phyloP scores from a whole-genome alignment of 2,113 vertebrate genomes.

The Condylura cristata region DNA sequence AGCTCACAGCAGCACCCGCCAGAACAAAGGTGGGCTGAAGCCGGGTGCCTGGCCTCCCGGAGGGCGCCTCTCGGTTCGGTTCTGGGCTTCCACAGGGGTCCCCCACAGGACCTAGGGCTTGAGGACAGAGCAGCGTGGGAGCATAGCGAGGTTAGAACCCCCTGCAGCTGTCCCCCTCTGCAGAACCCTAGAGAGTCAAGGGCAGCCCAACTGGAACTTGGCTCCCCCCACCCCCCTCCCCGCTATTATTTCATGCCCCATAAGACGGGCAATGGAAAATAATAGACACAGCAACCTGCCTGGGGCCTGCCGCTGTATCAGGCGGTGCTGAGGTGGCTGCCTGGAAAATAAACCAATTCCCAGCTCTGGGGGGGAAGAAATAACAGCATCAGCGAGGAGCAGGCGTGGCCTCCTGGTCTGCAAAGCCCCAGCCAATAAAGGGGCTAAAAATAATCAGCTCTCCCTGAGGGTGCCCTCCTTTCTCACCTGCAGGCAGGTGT shows the following conservation, averaged over 20 bases:
- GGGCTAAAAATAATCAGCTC: conserved; percentile 63
- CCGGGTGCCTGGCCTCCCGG: background rate
- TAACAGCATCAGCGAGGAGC: conserved; percentile 43
- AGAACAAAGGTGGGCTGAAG: background rate
- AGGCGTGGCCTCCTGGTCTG: background rate
- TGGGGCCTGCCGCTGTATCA: background rate
- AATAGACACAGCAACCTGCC: conserved; percentile 55
- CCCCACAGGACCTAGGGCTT: accelerated
- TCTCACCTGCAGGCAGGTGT: background rate
- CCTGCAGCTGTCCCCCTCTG: background rate
- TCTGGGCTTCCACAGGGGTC: background rate
- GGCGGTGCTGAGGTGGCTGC: conserved; percentile 54
- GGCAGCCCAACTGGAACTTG: background rate
- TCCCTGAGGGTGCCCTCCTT: background rate
- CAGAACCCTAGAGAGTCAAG: background rate
- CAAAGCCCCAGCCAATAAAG: conserved; percentile 52
- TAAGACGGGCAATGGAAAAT: conserved; percentile 57
- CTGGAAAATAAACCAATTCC: conserved; percentile 60
- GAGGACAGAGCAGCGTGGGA: background rate
- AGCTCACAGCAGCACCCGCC: background rate
- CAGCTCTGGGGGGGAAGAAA: conserved; percentile 54
- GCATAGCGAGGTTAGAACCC: accelerated
- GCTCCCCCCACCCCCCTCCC: accelerated
- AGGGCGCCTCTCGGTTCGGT: background rate
- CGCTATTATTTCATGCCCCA: conserved; percentile 57